Percentiles rank a stretch among this genome's conserved stretches.
phyloP scores from a whole-genome alignment of 2,113 vertebrate species.

The Clinocottus analis region DNA sequence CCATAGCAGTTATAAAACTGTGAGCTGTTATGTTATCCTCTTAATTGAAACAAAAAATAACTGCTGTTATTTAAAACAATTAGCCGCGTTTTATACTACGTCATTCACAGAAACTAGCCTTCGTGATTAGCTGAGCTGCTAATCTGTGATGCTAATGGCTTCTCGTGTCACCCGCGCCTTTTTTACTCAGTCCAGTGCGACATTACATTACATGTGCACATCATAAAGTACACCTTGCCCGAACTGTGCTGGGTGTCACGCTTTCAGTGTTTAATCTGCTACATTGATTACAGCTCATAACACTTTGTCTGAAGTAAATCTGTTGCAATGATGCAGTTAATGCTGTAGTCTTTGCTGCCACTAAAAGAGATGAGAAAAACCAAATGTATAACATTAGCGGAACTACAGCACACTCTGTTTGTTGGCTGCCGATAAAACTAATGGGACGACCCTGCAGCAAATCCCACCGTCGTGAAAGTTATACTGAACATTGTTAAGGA shows the following conservation, averaged over 20 bases:
- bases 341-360: too few species aligned
- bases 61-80: neutral
- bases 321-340: neutral
- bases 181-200: neutral
- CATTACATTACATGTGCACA: neutral
- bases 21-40: neutral
- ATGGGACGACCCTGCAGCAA: neutral
- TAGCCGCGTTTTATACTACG: neutral
- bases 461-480: neutral
- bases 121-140: conserved; percentile 63
- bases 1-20: neutral
- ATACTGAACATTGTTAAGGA: neutral
- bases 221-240: neutral
- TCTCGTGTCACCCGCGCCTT: conserved; percentile 39
- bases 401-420: neutral
- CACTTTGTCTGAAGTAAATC: neutral
- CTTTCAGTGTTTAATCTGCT: neutral
- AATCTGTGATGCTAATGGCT: conserved; percentile 51
- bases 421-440: neutral
- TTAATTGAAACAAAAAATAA: too few species aligned
- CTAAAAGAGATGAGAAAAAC: neutral
- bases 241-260: neutral
- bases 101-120: conserved; percentile 17
- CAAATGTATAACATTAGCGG: neutral
- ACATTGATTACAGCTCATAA: neutral